Conservation (phyloP, 2,113 vertebrate genomes). For the Notarius quadriscutis region DNA sequence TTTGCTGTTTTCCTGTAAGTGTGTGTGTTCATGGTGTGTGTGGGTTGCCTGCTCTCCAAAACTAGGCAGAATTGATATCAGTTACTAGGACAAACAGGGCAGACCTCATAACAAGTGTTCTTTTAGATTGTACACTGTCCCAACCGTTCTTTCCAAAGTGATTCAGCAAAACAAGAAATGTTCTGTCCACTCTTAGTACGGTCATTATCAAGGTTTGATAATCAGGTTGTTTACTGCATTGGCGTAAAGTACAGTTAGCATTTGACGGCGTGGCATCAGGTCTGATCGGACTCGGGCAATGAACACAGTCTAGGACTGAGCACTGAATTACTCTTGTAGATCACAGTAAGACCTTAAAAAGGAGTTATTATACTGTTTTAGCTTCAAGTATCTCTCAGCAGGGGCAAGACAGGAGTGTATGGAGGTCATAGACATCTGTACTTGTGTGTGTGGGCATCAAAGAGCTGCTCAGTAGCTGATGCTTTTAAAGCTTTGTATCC, state of each 20-base stretch:
- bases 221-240: not conserved
- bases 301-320: not conserved
- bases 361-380: slow-evolving; percentile 17
- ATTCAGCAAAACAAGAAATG: slow-evolving; percentile 41
- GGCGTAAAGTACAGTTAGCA: not conserved
- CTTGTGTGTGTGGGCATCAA: slow-evolving; percentile 25
- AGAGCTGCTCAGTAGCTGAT: not conserved
- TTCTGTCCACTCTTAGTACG: not conserved
- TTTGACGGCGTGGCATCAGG: not conserved
- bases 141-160: slow-evolving; percentile 22
- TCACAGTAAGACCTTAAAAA: not conserved
- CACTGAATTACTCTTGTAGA: not conserved
- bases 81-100: slow-evolving; percentile 27
- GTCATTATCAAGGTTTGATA: not conserved
- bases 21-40: slow-evolving; percentile 12
- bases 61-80: not conserved
- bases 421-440: slow-evolving; percentile 36
- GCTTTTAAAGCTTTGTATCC: slow-evolving; percentile 26
- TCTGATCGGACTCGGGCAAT: not conserved
- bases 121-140: slow-evolving; percentile 29
- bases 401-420: slow-evolving; percentile 28
- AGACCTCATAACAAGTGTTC: slow-evolving; percentile 18
- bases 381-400: slow-evolving; percentile 25
- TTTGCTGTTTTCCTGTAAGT: not conserved
- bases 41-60: not conserved